Percentiles rank a stretch among this genome's conserved stretches.
Evolutionary conservation across 1,140 invertebrate genomes (phyloP).

Genomic region (Cyrtorhinus lividipennis): DNA sequence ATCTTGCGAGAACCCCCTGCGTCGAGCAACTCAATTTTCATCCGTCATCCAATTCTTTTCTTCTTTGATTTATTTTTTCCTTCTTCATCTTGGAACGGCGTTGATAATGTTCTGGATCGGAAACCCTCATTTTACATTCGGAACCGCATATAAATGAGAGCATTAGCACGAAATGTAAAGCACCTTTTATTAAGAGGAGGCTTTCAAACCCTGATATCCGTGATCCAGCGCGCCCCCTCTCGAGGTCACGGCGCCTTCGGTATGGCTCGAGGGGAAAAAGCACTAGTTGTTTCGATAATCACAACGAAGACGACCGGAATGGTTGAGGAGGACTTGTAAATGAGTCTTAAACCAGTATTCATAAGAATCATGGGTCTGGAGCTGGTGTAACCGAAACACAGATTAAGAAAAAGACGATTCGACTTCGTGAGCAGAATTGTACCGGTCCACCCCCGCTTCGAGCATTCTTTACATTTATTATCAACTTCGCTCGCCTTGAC

Average conservation of each 20-base stretch:
- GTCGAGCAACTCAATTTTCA: background rate
- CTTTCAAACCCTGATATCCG: background rate
- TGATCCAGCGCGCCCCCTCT: no score
- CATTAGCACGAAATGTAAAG: conserved; percentile 5
- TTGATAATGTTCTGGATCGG: background rate
- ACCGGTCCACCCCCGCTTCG: background rate
- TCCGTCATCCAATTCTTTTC: no score
- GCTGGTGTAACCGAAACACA: no score
- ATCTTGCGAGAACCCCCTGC: no score
- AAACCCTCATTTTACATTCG: background rate
- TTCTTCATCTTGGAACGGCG: background rate
- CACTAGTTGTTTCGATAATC: background rate
- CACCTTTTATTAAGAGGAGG: conserved; percentile 1
- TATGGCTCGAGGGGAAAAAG: no score
- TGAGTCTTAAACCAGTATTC: background rate
- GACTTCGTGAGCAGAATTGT: background rate
- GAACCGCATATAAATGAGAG: conserved; percentile 4
- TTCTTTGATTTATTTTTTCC: background rate
- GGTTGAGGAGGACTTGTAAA: background rate
- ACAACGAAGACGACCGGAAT: background rate
- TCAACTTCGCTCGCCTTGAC: no score
- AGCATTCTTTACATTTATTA: no score
- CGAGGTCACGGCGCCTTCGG: no score
- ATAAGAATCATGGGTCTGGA: no score
- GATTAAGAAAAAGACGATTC: background rate